A percentile compares a stretch with the other conserved stretches of the same genome.
These are phyloP conservation scores for Anastrepha obliqua DNA, from an alignment of 1,140 invertebrate genomes.

Conservation along the genomic window DNA sequence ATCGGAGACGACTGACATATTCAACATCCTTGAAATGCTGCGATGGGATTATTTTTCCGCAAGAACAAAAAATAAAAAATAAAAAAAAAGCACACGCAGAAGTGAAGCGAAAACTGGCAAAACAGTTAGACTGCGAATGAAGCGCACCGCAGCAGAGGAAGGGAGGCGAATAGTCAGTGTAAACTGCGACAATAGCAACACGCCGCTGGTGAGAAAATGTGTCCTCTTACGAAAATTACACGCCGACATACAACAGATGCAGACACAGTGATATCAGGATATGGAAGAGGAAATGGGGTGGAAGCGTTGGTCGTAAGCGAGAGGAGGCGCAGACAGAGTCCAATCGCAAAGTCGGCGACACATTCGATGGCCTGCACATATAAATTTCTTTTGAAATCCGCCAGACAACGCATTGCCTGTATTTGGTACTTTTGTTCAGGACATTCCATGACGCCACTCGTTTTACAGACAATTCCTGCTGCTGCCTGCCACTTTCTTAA, in stretches of 20 bases:
- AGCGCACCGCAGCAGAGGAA: too few species aligned
- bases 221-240: background rate
- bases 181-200: constrained; percentile 2
- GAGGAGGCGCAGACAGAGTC: too few species aligned
- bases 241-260: background rate
- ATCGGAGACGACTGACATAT: constrained; percentile 37
- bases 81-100: background rate
- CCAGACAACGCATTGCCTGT: too few species aligned
- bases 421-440: background rate
- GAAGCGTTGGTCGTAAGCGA: too few species aligned
- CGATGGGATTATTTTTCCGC: constrained; percentile 19
- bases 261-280: constrained; percentile 13
- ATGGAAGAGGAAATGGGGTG: background rate
- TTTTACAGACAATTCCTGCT: background rate
- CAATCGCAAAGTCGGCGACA: too few species aligned
- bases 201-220: constrained; percentile 13
- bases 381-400: too few species aligned
- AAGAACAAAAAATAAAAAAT: background rate
- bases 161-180: background rate
- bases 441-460: background rate
- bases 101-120: background rate
- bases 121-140: background rate
- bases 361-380: too few species aligned
- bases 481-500: background rate
- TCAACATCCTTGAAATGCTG: constrained; percentile 44